Evolutionary conservation across 2,113 vertebrate genomes (phyloP).

Genomic region (Zosterops pallidus): DNA sequence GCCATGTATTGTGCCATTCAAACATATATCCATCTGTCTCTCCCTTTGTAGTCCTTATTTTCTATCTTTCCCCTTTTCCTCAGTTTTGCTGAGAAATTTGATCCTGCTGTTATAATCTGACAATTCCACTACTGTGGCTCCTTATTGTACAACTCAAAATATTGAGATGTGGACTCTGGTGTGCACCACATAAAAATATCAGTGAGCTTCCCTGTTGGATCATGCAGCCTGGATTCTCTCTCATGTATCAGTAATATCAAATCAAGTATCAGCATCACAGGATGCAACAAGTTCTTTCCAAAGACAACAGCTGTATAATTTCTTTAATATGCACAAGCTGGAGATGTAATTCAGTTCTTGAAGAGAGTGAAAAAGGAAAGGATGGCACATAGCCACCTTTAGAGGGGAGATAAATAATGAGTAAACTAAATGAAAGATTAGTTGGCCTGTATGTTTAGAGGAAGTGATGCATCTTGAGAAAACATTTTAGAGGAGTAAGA

Average conservation of each 20-base stretch:
- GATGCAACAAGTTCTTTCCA: neutral
- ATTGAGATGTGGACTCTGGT: neutral
- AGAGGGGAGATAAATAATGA: neutral
- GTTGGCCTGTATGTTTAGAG: neutral
- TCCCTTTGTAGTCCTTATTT: neutral
- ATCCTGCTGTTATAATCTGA: neutral
- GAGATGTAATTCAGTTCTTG: neutral
- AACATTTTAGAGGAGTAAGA: neutral
- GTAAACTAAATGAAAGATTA: neutral
- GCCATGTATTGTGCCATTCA: neutral
- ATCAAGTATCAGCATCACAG: neutral
- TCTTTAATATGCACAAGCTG: neutral
- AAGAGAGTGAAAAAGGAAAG: neutral
- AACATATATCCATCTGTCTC: neutral
- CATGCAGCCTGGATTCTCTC: neutral
- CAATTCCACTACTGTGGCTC: neutral
- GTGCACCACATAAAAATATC: neutral
- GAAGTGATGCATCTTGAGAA: neutral
- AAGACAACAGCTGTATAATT: neutral
- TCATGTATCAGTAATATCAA: neutral
- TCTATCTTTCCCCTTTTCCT: neutral
- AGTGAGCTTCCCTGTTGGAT: neutral
- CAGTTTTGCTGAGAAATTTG: neutral
- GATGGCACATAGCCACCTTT: neutral
- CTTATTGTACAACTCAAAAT: neutral